phyloP scores from a whole-genome alignment of 2,113 vertebrate genomes.

The Chrysemys picta region DNA sequence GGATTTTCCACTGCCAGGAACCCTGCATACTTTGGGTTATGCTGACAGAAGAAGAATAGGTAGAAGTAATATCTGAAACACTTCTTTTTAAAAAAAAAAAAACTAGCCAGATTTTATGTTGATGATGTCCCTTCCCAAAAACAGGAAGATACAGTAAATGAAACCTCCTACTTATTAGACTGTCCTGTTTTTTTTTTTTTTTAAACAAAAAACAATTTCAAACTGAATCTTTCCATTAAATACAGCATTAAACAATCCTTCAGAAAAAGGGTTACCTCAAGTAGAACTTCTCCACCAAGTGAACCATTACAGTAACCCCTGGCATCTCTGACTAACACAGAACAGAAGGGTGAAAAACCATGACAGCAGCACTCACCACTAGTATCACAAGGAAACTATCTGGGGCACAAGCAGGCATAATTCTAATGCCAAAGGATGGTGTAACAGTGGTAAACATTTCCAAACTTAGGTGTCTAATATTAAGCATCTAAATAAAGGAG shows the following conservation, averaged over 20 bases:
- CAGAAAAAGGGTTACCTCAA: background rate
- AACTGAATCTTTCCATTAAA: background rate
- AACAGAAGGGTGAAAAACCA: background rate
- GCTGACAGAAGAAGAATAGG: background rate
- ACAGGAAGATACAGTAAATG: background rate
- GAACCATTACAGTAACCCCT: background rate
- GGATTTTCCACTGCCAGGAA: background rate
- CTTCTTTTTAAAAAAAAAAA: background rate
- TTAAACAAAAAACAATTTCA: background rate
- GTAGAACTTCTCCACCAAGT: background rate
- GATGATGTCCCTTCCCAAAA: background rate
- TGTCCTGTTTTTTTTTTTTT: background rate
- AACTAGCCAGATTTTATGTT: background rate
- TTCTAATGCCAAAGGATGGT: background rate
- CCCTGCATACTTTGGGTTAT: background rate
- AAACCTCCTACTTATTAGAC: rapidly evolving
- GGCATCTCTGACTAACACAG: background rate
- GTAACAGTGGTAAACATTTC: background rate
- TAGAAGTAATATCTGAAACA: background rate
- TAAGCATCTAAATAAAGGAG: background rate
- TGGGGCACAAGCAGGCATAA: rapidly evolving
- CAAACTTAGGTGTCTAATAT: background rate
- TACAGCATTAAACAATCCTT: background rate
- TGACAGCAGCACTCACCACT: background rate
- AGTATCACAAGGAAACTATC: background rate